phyloP scores from a whole-genome alignment of 2,888 invertebrate genomes.

The Lapara coniferarum region DNA sequence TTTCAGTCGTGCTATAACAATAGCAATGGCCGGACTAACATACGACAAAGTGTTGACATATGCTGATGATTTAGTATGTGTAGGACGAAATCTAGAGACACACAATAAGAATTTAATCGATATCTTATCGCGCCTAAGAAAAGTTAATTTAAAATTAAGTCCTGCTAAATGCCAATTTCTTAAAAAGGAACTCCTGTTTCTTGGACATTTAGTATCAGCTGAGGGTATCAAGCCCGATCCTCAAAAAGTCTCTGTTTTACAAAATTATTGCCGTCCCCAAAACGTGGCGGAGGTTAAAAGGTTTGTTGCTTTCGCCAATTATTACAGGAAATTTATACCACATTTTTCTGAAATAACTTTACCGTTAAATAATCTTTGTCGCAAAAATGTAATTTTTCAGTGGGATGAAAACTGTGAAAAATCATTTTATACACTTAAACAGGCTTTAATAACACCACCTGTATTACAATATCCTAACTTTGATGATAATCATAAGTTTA shows the following conservation, averaged over 20 bases:
- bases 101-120: slow-evolving; percentile 6
- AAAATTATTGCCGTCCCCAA: background rate
- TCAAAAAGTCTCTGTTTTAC: background rate
- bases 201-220: slow-evolving; percentile 6
- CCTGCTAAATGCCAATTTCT: background rate
- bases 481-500: too few relatives aligned
- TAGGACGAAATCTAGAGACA: slow-evolving; percentile 7
- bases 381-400: too few relatives aligned
- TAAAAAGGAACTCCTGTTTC: background rate
- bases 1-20: slow-evolving; percentile 20
- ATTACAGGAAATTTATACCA: too few relatives aligned
- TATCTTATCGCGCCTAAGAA: slow-evolving; percentile 20
- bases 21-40: slow-evolving; percentile 26
- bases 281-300: too few relatives aligned
- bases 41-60: slow-evolving; percentile 27
- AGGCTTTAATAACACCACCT: too few relatives aligned
- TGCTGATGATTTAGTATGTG: slow-evolving; percentile 23
- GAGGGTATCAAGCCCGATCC: background rate
- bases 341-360: too few relatives aligned
- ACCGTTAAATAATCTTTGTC: too few relatives aligned
- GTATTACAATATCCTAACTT: too few relatives aligned
- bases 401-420: too few relatives aligned
- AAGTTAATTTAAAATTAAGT: slow-evolving; percentile 13
- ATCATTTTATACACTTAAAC: too few relatives aligned
- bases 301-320: too few relatives aligned